Evolutionary conservation across 2,113 vertebrate genomes (phyloP), one percentile per base, ranked within the genome.

Genomic region (Chaetodon auriga): DNA sequence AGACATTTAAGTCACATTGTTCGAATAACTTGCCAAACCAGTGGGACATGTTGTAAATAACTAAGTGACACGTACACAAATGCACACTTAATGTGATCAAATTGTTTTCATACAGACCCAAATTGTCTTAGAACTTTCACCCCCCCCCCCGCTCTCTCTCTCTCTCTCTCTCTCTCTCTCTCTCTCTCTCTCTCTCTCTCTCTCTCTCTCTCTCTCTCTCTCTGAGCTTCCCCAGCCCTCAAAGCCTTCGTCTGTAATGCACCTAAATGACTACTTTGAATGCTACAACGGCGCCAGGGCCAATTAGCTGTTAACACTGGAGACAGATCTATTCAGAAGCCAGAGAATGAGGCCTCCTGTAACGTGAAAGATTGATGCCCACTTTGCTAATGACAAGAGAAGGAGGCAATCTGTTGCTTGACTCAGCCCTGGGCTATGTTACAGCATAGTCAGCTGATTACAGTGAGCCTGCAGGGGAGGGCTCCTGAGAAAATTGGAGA

Each of bases 241-340:
- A 57, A 81, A 88, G 55, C 82, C 85, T 78, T 84, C 53, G 70
- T 82, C 92, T 92, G 92, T 94, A 94, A 95, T 95, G 93, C 87
- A 88, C 88, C 90, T 92, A 93, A 95, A 95, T 95, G 85, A 94
- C 91, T 93, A 94, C 92, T 90, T 92, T 90, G 78, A 87, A 89
- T 82, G 86, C 92, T 81, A 85, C 90, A 80, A 86, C 90, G 95
- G 93, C 92, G 92, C 93, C 94, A 94, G 92, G 75, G 88, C 91
- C 94, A 94, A 94, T 95, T 95, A 94, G 93, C 92, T 92, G 85
- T 80, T 90, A 91, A 91, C 90, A 89, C 85, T 82, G 85, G 85
- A 95, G 93, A 93, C 92, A 89, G 87, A 89, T 92, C 89, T 90
- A 87, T 92, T 92, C 92, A 93, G 88, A 69, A 85, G 90, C 81